A percentile compares a stretch with the other conserved stretches of the same genome.
phyloP scores from a whole-genome alignment of 1,140 invertebrate genomes.

The Ctenoplectra terminalis region DNA sequence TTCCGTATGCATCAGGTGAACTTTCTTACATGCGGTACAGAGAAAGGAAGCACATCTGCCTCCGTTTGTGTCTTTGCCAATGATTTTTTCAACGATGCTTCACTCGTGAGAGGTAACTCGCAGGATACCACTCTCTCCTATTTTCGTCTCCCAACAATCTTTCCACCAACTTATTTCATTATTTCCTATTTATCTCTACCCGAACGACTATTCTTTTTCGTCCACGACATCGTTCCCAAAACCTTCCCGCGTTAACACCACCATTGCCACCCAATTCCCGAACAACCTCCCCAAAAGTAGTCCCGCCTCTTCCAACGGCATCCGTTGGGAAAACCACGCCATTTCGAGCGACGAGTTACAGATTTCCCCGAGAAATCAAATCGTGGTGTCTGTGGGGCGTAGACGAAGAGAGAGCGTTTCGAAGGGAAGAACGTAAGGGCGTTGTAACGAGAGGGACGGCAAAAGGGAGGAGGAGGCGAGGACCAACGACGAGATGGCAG shows the following conservation, averaged over 20 bases:
- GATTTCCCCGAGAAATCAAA: slow-evolving; percentile 19
- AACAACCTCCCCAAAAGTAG: background rate
- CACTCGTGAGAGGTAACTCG: too few species aligned
- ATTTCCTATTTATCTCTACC: too few species aligned
- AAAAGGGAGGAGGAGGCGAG: slow-evolving; percentile 55
- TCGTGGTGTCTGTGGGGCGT: background rate
- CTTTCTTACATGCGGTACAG: too few species aligned
- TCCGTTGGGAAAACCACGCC: slow-evolving; percentile 10
- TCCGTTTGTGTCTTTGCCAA: too few species aligned
- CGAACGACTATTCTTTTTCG: too few species aligned
- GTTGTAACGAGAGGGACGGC: slow-evolving; percentile 6
- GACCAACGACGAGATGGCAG: slow-evolving; percentile 78
- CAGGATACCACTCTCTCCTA: too few species aligned
- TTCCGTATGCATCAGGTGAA: slow-evolving; percentile 22
- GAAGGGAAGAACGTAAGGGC: slow-evolving; percentile 53
- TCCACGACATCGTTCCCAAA: too few species aligned
- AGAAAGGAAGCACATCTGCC: too few species aligned
- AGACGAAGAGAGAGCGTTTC: background rate
- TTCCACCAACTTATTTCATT: too few species aligned
- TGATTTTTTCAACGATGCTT: too few species aligned
- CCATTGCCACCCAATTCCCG: background rate
- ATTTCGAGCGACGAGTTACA: slow-evolving; percentile 5
- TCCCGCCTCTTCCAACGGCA: background rate
- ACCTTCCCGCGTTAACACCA: too few species aligned
- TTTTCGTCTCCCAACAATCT: too few species aligned